Percentiles rank a stretch among this genome's conserved stretches.
Evolutionary conservation across 2,113 vertebrate genomes (phyloP).

Genomic region (Barnardius zonarius): DNA sequence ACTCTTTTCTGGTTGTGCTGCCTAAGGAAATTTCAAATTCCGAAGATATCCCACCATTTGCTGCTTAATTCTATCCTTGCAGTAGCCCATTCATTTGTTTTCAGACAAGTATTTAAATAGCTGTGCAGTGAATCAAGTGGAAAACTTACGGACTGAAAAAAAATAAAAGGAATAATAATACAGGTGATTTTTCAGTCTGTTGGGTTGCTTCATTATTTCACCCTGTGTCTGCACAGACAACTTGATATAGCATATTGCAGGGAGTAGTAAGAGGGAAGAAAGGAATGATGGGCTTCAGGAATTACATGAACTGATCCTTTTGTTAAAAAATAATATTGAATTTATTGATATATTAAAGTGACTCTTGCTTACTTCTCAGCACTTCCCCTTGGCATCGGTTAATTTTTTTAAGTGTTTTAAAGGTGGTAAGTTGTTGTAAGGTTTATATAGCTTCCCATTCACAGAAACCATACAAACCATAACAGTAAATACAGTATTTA

Average conservation of each 20-base stretch:
- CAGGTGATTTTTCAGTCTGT: neutral
- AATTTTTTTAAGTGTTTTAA: conserved; percentile 64
- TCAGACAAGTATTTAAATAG: neutral
- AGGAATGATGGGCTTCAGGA: neutral
- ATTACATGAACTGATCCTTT: neutral
- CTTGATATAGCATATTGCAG: neutral
- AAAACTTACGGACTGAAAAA: neutral
- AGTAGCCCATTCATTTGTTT: neutral
- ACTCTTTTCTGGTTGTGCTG: neutral
- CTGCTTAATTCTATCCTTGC: neutral
- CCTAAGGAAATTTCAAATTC: neutral
- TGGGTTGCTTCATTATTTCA: neutral
- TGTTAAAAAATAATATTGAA: neutral
- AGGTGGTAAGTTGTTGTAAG: neutral
- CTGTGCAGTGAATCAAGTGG: neutral
- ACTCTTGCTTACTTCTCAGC: conserved; percentile 26
- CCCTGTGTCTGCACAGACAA: neutral
- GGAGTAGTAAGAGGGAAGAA: neutral
- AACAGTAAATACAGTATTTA: neutral
- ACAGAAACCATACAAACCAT: neutral
- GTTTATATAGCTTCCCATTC: neutral
- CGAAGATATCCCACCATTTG: neutral
- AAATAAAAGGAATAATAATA: neutral
- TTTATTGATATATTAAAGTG: neutral
- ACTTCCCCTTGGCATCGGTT: conserved; percentile 39